phyloP scores from a whole-genome alignment of 2,113 vertebrate species.

The Patagioenas fasciata region DNA sequence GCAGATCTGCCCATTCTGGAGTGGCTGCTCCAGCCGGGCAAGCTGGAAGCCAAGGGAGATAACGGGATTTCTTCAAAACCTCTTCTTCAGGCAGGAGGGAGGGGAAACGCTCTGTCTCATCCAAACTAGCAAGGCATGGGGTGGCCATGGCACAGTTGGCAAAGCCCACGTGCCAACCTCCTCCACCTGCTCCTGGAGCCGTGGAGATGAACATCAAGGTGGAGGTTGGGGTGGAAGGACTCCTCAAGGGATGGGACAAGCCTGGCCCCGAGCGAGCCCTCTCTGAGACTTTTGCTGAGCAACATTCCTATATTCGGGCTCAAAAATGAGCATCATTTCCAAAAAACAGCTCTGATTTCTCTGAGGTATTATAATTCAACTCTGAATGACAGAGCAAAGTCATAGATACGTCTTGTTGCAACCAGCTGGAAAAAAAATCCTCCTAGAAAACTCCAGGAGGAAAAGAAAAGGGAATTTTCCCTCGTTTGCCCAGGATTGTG shows the following conservation, averaged over 20 bases:
- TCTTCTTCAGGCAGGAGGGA: background rate
- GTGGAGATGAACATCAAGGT: rapidly evolving
- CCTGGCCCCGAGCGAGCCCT: background rate
- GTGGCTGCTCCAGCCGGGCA: background rate
- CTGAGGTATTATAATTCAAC: background rate
- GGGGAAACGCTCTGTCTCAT: rapidly evolving
- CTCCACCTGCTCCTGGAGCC: background rate
- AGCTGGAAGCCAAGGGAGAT: rapidly evolving
- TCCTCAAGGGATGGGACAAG: background rate
- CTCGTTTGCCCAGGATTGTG: background rate
- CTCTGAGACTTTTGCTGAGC: background rate
- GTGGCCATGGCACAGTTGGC: background rate
- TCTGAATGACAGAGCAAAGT: background rate
- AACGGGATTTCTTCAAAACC: background rate
- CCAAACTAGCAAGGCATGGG: background rate
- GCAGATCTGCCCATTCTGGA: rapidly evolving
- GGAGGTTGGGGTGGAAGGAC: background rate
- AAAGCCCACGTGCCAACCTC: background rate
- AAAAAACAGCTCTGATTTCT: background rate
- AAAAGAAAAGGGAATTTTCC: background rate
- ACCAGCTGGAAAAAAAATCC: background rate
- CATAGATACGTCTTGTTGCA: background rate
- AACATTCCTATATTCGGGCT: rapidly evolving
- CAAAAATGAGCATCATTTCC: background rate
- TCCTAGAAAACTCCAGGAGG: background rate